A percentile compares a stretch with the other conserved stretches of the same genome.
phyloP scores from a whole-genome alignment of 2,797 vertebrate species.

The Onychomys arenicola region DNA sequence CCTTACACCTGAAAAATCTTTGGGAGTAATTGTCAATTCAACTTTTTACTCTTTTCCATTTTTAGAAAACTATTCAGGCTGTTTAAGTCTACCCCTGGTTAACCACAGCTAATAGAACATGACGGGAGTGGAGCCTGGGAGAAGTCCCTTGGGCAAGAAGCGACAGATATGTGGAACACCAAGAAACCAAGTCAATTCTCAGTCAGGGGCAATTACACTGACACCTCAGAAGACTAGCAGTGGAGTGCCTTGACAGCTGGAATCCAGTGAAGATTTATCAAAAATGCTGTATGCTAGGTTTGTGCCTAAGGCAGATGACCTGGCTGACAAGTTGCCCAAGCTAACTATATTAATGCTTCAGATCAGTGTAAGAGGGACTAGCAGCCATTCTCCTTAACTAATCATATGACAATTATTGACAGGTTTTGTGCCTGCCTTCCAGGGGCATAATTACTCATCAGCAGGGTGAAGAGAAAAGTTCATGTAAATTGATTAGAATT shows the following conservation, averaged over 20 bases:
- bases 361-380: constrained; percentile 70
- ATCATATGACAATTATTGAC: constrained; percentile 82
- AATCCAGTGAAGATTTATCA: constrained; percentile 69
- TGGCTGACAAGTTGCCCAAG: constrained; percentile 72
- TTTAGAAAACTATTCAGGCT: neutral
- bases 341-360: constrained; percentile 63
- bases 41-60: constrained; percentile 32
- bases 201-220: constrained; percentile 80
- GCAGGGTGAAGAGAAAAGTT: constrained; percentile 19
- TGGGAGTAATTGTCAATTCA: constrained; percentile 56
- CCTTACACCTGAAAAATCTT: neutral
- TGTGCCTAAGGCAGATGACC: constrained; percentile 80
- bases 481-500: constrained; percentile 60
- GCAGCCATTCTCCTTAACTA: constrained; percentile 79
- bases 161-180: constrained; percentile 2
- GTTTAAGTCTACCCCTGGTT: constrained; percentile 46
- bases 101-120: constrained; percentile 62
- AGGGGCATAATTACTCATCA: constrained; percentile 72
- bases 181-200: constrained; percentile 67
- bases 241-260: constrained; percentile 70
- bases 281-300: constrained; percentile 72
- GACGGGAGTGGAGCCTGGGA: constrained; percentile 36
- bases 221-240: constrained; percentile 76
- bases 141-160: constrained; percentile 62
- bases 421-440: constrained; percentile 58